These are phyloP conservation scores for Hedychridium roseum DNA, from an alignment of 2,888 invertebrate genomes.

Conservation along the genomic window DNA sequence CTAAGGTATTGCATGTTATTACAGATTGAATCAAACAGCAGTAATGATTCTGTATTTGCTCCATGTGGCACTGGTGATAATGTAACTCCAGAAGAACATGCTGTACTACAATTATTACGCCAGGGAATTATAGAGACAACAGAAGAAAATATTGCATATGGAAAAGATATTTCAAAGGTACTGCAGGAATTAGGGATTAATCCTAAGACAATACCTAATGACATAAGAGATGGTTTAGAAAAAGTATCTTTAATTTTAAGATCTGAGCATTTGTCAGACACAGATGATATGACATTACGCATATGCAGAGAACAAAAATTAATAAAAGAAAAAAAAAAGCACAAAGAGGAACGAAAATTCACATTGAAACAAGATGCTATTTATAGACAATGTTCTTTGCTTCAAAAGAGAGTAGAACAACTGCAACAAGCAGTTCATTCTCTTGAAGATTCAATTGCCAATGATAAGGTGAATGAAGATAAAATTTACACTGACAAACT, in stretches of 20 bases:
- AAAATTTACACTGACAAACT: conserved; percentile 37
- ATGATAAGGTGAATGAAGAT: conserved; percentile 29
- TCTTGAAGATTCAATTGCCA: conserved; percentile 30
- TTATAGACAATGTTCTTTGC: conserved; percentile 34
- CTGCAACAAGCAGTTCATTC: conserved; percentile 34
- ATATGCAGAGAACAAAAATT: conserved; percentile 38
- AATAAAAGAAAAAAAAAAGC: conserved; percentile 35
- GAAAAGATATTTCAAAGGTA: conserved; percentile 41
- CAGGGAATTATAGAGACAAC: conserved; percentile 45
- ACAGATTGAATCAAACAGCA: conserved; percentile 10
- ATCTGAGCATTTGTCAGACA: conserved; percentile 41
- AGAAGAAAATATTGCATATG: conserved; percentile 44
- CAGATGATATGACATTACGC: conserved; percentile 38
- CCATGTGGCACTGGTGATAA: conserved; percentile 11
- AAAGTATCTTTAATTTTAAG: conserved; percentile 43
- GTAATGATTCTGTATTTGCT: conserved; percentile 7
- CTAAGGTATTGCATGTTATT: background rate
- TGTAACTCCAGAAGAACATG: conserved; percentile 11
- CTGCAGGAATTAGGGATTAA: conserved; percentile 44
- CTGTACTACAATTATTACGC: conserved; percentile 33
- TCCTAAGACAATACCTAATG: conserved; percentile 36
- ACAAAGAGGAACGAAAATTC: conserved; percentile 40
- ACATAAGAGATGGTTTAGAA: conserved; percentile 43
- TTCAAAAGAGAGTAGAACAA: conserved; percentile 39
- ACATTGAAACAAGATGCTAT: conserved; percentile 40